These are phyloP conservation scores for Leptoteleia sp. DNA, from an alignment of 1,140 invertebrate species.

Conservation along the genomic window DNA sequence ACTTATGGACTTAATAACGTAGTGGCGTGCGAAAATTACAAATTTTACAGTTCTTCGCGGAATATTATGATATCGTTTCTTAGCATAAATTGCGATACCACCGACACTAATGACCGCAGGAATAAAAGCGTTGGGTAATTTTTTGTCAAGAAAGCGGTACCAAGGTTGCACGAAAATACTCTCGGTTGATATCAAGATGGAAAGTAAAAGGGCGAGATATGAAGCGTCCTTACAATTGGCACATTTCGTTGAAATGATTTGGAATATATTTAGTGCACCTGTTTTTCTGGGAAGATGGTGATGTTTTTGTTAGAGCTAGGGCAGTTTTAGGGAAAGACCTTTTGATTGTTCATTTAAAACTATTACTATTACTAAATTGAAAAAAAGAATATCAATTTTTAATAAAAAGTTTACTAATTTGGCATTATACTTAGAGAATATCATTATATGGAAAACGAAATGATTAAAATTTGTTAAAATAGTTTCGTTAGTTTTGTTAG, in stretches of 20 bases:
- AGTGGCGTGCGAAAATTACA: conserved; percentile 7
- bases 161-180: conserved; percentile 53
- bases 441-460: no score
- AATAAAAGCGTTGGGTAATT: conserved; percentile 51
- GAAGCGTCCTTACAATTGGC: conserved; percentile 6
- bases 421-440: no score
- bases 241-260: conserved; percentile 7
- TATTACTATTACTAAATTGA: no score
- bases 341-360: no score
- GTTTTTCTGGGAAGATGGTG: no score
- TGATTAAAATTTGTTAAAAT: no score
- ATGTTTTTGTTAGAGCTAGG: no score
- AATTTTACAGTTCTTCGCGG: conserved; percentile 34
- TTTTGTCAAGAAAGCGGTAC: conserved; percentile 59
- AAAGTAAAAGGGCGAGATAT: conserved; percentile 45
- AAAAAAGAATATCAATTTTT: no score
- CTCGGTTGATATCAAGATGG: conserved; percentile 47
- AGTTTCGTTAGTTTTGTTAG: no score
- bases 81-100: conserved; percentile 31
- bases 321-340: no score
- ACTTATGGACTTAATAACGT: conserved; percentile 28
- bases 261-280: no score
- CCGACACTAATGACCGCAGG: conserved; percentile 29
- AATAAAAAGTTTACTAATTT: no score
- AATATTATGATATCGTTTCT: conserved; percentile 56